Conservation (phyloP, 2,888 invertebrate species). For the Andrena camellia region DNA sequence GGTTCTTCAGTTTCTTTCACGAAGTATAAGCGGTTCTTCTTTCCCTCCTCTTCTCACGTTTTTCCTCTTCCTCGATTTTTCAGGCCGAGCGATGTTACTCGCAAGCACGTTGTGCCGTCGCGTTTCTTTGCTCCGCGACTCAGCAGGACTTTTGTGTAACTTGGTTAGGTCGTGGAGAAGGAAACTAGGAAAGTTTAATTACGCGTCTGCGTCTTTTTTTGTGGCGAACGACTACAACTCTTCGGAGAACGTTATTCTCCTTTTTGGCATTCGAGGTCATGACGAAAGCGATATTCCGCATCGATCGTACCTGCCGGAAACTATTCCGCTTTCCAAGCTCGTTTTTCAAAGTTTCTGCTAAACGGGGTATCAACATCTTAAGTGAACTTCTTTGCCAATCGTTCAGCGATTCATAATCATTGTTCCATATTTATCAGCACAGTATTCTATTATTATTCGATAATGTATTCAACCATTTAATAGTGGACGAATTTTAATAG, state of each 20-base stretch:
- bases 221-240: conserved; percentile 38
- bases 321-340: background rate
- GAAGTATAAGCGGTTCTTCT: background rate
- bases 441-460: no score
- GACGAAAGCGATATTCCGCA: conserved; percentile 15
- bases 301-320: conserved; percentile 9
- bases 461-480: no score
- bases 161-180: conserved; percentile 37
- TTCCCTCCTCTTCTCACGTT: background rate
- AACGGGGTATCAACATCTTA: background rate
- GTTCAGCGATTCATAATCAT: background rate
- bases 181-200: conserved; percentile 66
- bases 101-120: conserved; percentile 17
- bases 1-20: conserved; percentile 9
- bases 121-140: conserved; percentile 38
- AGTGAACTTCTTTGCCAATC: background rate
- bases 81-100: conserved; percentile 37
- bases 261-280: conserved; percentile 29
- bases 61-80: conserved; percentile 34
- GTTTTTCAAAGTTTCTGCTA: background rate
- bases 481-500: no score
- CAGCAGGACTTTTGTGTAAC: conserved; percentile 61
- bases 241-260: conserved; percentile 39
- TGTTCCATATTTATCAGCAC: no score
- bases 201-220: conserved; percentile 56